phyloP scores from a whole-genome alignment of 2,888 invertebrate genomes.

The Cactoblastis cactorum region DNA sequence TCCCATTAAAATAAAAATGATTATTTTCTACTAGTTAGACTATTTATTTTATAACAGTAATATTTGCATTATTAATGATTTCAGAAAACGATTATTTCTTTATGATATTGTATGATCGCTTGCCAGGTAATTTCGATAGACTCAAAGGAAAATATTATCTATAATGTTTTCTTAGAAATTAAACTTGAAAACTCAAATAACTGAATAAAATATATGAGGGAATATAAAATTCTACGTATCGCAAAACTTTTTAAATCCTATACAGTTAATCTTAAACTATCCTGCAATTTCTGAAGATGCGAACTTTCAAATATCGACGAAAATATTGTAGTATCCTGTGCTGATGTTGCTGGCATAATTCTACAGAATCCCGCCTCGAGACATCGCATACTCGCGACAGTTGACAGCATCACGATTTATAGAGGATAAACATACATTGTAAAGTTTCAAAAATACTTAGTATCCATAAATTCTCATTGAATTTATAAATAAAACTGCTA shows the following conservation, averaged over 20 bases:
- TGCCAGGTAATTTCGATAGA: not conserved
- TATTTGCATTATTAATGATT: no score
- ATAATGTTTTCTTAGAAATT: not conserved
- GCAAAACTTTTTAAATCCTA: not conserved
- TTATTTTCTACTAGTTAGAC: no score
- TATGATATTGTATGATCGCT: no score
- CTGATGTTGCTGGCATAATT: constrained; percentile 19
- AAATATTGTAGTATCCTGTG: constrained; percentile 7
- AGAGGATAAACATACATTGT: constrained; percentile 29
- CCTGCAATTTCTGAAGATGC: constrained; percentile 5
- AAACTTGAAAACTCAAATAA: no score
- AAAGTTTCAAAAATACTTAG: constrained; percentile 35
- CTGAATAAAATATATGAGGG: no score
- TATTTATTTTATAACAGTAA: no score
- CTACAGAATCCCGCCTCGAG: constrained; percentile 28
- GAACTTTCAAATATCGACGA: constrained; percentile 10
- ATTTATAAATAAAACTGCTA: constrained; percentile 29
- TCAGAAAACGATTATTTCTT: no score
- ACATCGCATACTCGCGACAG: constrained; percentile 31
- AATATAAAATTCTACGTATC: not conserved
- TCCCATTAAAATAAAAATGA: no score
- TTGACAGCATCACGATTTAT: constrained; percentile 35
- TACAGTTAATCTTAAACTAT: not conserved
- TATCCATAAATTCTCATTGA: constrained; percentile 33
- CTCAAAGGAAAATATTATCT: not conserved